Base-by-base conservation (phyloP, 64 coral and sea anemone species). In the Montipora efflorescens region DNA sequence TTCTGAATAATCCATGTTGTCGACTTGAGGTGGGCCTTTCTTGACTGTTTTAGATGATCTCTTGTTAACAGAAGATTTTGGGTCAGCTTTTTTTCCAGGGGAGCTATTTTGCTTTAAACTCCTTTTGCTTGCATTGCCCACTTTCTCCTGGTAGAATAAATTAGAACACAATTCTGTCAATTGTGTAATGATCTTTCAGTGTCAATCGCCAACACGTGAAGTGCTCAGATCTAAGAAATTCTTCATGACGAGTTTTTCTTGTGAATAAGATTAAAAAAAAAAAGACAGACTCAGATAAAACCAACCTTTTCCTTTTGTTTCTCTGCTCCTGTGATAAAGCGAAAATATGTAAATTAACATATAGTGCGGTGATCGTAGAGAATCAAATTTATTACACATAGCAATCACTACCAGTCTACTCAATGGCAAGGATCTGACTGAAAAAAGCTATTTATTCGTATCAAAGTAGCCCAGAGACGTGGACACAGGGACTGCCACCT, bases 271-370 rank as follows among this genome's bases (percentile, higher is more conserved):
- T 55, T 10, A 5, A 55, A 55, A 7, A 10, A 10, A 36, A 36
- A 36, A 36, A 36, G 36, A 36, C 36, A 36, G 36, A 36, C 13
- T 64, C 15, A 4, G 14, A 19, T 28, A 72, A 25, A 10, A 86
- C 82, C 12, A 14, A 86, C 82, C 82, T 86, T 86, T 71, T 86
- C 66, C 68, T 70, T 72, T 15, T 52, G 82, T 71, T 72, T 28
- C 45, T 86, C 44, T 18, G 45, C 45, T 46, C 62, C 82, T 86
- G 45, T 22, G 4, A 71, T 86, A 47, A 50, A 86, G 46, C 3
- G n/a, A 86, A 86, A 20, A 72, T n/a, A 4, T 15, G 8, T 15
- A 13, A 14, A 67, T 67, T 14, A 4, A 14, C 52, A 55, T 55
- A 55, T 55, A 55, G 5, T 0, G 5, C 52, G 10, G 52, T 55